Conservation (phyloP, 2,888 invertebrate genomes). For the Stegophylla sp. region DNA sequence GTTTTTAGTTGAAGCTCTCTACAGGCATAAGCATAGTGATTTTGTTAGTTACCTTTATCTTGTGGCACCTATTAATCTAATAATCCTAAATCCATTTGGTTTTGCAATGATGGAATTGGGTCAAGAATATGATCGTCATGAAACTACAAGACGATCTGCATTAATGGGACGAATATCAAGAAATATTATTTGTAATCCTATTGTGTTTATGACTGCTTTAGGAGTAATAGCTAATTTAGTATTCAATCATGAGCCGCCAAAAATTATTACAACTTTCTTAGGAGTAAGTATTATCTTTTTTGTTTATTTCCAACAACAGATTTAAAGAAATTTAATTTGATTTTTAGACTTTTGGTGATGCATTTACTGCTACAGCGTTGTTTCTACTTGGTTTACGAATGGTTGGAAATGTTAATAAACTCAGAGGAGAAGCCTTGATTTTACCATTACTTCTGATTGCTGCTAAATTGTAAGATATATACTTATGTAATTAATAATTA, state of each 20-base stretch:
- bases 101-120: constrained; percentile 86
- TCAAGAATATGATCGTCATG: constrained; percentile 60
- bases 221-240: constrained; percentile 85
- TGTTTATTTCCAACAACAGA: not conserved
- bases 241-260: constrained; percentile 80
- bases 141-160: constrained; percentile 48
- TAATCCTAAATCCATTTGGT: constrained; percentile 89
- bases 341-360: constrained; percentile 77
- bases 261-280: constrained; percentile 76
- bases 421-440: constrained; percentile 80
- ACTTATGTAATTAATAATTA: not conserved
- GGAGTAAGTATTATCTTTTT: constrained; percentile 68
- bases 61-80: constrained; percentile 91
- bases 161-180: constrained; percentile 65
- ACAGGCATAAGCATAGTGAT: constrained; percentile 84
- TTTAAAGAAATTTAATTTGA: constrained; percentile 8
- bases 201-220: constrained; percentile 89
- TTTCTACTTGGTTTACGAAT: constrained; percentile 90
- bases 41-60: constrained; percentile 89
- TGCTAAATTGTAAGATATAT: constrained; percentile 77
- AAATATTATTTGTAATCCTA: constrained; percentile 84
- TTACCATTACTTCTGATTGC: constrained; percentile 86
- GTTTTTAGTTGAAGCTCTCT: constrained; percentile 81
- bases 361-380: constrained; percentile 89
- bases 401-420: constrained; percentile 85